These are phyloP conservation scores for Pristionchus entomophagus DNA, from an alignment of 2,888 invertebrate species.

Conservation along the genomic window DNA sequence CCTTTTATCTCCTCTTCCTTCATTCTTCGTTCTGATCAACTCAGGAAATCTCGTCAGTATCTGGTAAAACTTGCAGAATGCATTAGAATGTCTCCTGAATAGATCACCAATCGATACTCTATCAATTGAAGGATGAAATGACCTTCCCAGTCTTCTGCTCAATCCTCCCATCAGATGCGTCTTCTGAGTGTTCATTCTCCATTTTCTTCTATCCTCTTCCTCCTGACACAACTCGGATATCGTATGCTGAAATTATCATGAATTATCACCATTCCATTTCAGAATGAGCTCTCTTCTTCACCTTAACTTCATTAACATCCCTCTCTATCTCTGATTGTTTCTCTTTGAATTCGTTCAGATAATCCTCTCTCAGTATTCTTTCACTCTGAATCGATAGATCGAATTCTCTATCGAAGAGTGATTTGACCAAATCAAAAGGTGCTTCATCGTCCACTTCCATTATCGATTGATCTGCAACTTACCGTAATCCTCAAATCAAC, in stretches of 20 bases:
- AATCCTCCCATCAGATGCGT: slow-evolving; percentile 46
- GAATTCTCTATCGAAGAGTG: not conserved
- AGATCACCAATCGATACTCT: not conserved
- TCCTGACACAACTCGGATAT: not conserved
- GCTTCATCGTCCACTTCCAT: slow-evolving; percentile 1
- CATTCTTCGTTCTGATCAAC: slow-evolving; percentile 56
- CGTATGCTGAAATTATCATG: not conserved
- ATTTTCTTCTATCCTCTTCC: not conserved
- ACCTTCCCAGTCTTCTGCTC: not conserved
- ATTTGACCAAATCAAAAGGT: not conserved
- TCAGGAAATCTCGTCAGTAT: slow-evolving; percentile 76
- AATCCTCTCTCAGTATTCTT: not conserved
- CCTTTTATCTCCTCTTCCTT: not conserved
- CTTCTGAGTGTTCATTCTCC: slow-evolving; percentile 45
- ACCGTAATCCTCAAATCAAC: not conserved
- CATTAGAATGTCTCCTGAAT: slow-evolving; percentile 77
- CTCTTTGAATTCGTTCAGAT: not conserved
- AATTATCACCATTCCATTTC: not conserved
- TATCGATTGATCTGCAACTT: slow-evolving; percentile 28
- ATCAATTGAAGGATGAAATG: not conserved
- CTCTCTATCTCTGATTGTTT: not conserved
- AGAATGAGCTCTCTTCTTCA: not conserved
- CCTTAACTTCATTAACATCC: slow-evolving; percentile 1
- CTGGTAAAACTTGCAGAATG: slow-evolving; percentile 96
- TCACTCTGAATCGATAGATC: slow-evolving; percentile 5